Conservation (phyloP, 2,888 invertebrate genomes). For the Eretmocerus hayati region DNA sequence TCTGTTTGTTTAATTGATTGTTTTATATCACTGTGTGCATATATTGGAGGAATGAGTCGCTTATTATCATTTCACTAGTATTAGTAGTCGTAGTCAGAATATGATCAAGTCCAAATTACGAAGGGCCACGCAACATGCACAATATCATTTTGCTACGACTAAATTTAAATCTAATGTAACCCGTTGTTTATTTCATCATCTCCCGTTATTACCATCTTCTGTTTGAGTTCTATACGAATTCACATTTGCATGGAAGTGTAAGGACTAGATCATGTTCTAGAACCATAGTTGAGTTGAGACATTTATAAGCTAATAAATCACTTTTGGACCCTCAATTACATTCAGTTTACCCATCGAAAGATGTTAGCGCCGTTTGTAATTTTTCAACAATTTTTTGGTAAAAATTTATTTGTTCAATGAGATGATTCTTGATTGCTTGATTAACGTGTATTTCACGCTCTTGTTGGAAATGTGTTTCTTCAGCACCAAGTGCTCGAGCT, state of each 20-base stretch:
- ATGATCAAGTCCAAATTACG: too few relatives aligned
- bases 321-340: not conserved
- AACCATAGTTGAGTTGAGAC: not conserved
- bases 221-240: too few relatives aligned
- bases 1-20: too few relatives aligned
- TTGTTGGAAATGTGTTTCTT: constrained; percentile 86
- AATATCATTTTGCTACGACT: too few relatives aligned
- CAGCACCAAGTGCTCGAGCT: constrained; percentile 88
- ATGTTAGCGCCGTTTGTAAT: constrained; percentile 56
- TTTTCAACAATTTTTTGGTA: constrained; percentile 78
- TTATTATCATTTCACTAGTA: too few relatives aligned
- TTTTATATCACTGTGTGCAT: too few relatives aligned
- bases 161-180: too few relatives aligned
- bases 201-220: too few relatives aligned
- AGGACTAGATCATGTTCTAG: not conserved
- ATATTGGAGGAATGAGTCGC: too few relatives aligned
- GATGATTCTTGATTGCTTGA: constrained; percentile 75
- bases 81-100: too few relatives aligned
- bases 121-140: too few relatives aligned
- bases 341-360: constrained; percentile 38
- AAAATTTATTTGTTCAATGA: constrained; percentile 84
- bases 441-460: constrained; percentile 83
- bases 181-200: constrained; percentile 2
- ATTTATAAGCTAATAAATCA: not conserved
- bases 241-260: too few relatives aligned